Evolutionary conservation across 2,888 invertebrate genomes (phyloP), one percentile per base, ranked within the genome.

Genomic region (Ectemnius lituratus): DNA sequence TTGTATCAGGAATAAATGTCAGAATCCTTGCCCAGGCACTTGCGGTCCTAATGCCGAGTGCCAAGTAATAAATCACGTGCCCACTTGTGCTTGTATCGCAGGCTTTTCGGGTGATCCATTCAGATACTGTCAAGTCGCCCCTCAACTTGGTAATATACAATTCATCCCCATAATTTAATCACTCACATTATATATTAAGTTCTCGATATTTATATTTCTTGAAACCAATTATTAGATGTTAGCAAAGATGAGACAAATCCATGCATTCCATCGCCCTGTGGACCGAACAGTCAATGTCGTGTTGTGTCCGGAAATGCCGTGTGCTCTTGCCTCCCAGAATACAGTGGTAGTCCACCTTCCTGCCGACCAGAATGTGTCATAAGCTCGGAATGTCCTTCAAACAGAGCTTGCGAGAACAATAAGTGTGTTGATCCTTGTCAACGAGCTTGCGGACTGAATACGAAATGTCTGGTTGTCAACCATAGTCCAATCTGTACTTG

Each of bases 1-100:
- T 2, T 97, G 97, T 85, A 91, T 95, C 13, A 94, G 95, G 85
- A 94, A 94, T 81, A 96, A 95, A 91, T 97, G 97, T 88, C 88
- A 92, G 27, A 93, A 96, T 89, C 97, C 97, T 49, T 97, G 97
- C 81, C 93, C 94, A 46, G 94, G 93, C 71, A 94, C 94, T 64
- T 96, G 95, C 85, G 95, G 95, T 59, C 91, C 92, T 86, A 91
- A 92, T 82, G 89, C 92, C 0, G 86, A 90, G 20, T 93, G 92
- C 78, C 90, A 91, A 74, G 92, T 92, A 2, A 88, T 92, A n/a
- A 91, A 91, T 73, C 92, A 92, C 76, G 84, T 90, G 56, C 92
- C 92, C 2, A 86, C 90, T 20, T 93, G 93, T 75, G 88, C 88
- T 47, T 92, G 92, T 76, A 79, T 86, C 52, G 85, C 90, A 59